Conservation (phyloP, 2,113 vertebrate species). For the mouse (Mus musculus) region DNA sequence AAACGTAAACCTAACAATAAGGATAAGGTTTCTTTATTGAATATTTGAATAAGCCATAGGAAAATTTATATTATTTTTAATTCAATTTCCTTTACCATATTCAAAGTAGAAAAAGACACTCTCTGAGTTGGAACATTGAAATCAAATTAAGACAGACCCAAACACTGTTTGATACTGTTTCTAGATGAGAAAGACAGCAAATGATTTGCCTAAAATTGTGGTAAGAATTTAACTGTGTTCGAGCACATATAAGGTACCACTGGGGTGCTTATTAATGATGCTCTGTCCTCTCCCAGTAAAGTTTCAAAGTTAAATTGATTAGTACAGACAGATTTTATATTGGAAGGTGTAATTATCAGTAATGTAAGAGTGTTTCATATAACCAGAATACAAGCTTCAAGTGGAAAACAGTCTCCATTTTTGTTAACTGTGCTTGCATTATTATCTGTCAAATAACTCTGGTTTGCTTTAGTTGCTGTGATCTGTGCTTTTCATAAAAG, state of each 20-base stretch:
- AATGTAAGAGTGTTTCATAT: neutral
- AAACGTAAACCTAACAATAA: slow-evolving; percentile 63
- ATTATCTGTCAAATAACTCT: neutral
- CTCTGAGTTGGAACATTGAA: neutral
- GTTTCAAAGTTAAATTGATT: neutral
- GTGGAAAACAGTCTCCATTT: neutral
- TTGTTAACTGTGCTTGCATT: neutral
- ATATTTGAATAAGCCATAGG: slow-evolving; percentile 47
- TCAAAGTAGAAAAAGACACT: neutral
- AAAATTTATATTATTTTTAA: neutral
- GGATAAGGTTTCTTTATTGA: slow-evolving; percentile 49
- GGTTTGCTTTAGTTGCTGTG: neutral
- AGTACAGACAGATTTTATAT: neutral
- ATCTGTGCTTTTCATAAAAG: slow-evolving; percentile 8
- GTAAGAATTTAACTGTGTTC: neutral
- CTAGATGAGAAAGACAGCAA: neutral
- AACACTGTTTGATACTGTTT: neutral
- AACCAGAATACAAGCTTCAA: neutral
- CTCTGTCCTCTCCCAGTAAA: neutral
- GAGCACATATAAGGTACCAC: neutral
- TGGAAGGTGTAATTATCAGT: slow-evolving; percentile 17
- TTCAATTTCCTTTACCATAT: slow-evolving; percentile 38
- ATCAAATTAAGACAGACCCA: slow-evolving; percentile 20
- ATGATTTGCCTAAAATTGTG: neutral
- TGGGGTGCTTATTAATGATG: neutral